These are phyloP conservation scores for Anomalospiza imberbis DNA, from an alignment of 2,797 vertebrate species.

Conservation along the genomic window DNA sequence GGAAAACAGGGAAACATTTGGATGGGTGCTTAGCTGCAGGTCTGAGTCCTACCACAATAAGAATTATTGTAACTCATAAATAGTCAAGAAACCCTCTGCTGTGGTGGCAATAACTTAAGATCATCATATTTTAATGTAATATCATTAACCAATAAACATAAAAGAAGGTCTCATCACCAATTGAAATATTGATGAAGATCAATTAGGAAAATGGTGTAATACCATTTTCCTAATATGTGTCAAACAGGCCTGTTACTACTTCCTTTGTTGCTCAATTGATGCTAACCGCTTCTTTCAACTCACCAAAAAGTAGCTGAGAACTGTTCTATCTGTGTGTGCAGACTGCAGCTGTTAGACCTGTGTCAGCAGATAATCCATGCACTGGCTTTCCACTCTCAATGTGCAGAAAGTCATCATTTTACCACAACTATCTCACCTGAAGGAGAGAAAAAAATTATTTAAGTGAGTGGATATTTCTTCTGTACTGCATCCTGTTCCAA, in stretches of 20 bases:
- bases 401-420: neutral
- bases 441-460: neutral
- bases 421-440: neutral
- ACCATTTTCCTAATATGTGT: neutral
- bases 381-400: neutral
- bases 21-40: rapidly evolving
- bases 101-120: neutral
- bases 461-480: neutral
- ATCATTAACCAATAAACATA: neutral
- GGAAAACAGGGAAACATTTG: rapidly evolving
- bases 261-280: neutral
- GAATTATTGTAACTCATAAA: neutral
- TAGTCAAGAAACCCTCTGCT: neutral
- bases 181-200: neutral
- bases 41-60: neutral
- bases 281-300: neutral
- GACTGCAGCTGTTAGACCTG: neutral
- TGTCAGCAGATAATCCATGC: no score
- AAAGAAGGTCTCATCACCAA: neutral
- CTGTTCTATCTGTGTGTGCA: rapidly evolving
- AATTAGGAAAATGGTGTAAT: no score
- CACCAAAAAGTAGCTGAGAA: neutral
- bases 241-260: neutral
- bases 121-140: neutral
- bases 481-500: neutral